phyloP scores from a whole-genome alignment of 2,888 invertebrate species.

The Yponomeuta malinellus region DNA sequence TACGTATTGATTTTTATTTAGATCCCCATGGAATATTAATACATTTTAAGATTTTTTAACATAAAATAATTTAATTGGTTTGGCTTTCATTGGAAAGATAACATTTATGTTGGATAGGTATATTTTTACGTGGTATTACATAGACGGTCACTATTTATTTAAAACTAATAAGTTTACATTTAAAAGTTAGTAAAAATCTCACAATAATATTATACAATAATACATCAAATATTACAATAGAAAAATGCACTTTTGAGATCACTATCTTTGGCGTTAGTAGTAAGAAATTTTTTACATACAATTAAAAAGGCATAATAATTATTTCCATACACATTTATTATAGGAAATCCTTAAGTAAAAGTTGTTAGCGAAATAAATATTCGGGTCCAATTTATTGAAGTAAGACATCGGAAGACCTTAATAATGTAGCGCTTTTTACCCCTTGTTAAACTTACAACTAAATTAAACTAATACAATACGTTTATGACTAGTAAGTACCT shows the following conservation, averaged over 20 bases:
- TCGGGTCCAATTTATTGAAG: neutral
- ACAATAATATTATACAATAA: neutral
- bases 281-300: neutral
- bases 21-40: no score
- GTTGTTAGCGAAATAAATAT: no score
- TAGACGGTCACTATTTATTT: slow-evolving; percentile 2
- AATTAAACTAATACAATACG: slow-evolving; percentile 6
- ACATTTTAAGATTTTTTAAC: neutral
- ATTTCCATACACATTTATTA: neutral
- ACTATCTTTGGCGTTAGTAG: slow-evolving; percentile 15
- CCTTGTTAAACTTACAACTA: slow-evolving; percentile 13
- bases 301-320: neutral
- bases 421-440: slow-evolving; percentile 9
- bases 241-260: slow-evolving; percentile 16
- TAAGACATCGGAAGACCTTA: neutral
- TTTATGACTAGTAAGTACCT: slow-evolving; percentile 1
- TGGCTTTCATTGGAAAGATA: slow-evolving; percentile 11
- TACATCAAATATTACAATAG: neutral
- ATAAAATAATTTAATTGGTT: slow-evolving; percentile 11
- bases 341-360: neutral
- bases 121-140: neutral
- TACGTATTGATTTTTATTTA: neutral
- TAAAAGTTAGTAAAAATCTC: slow-evolving; percentile 1
- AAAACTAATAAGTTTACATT: slow-evolving; percentile 6
- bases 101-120: slow-evolving; percentile 6